phyloP scores from a whole-genome alignment of 2,888 invertebrate genomes.

The Tetranychus truncatus region DNA sequence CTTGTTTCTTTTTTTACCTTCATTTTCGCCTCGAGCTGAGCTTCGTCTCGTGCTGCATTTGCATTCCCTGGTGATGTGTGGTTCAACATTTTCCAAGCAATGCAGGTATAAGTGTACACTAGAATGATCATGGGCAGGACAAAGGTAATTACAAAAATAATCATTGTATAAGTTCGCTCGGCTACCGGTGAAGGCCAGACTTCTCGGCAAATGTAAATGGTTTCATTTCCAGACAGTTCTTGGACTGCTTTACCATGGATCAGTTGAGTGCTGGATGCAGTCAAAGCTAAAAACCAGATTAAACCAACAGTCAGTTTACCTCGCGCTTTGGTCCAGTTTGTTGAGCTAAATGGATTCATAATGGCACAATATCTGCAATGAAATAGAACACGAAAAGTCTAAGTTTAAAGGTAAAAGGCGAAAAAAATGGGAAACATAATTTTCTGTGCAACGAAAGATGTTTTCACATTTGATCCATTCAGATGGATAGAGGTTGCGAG shows the following conservation, averaged over 20 bases:
- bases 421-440: too few relatives aligned
- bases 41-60: slow-evolving; percentile 33
- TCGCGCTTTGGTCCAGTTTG: slow-evolving; percentile 33
- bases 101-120: slow-evolving; percentile 34
- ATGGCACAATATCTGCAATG: slow-evolving; percentile 32
- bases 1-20: slow-evolving; percentile 19
- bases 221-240: slow-evolving; percentile 25
- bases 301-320: slow-evolving; percentile 32
- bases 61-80: slow-evolving; percentile 36
- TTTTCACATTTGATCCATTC: too few relatives aligned
- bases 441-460: too few relatives aligned
- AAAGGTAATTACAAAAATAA: slow-evolving; percentile 31
- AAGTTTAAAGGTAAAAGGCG: too few relatives aligned
- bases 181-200: slow-evolving; percentile 20
- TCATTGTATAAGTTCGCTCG: slow-evolving; percentile 29
- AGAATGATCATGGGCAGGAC: slow-evolving; percentile 34
- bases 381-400: background rate
- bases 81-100: slow-evolving; percentile 35
- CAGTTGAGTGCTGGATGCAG: slow-evolving; percentile 34
- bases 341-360: slow-evolving; percentile 32
- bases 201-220: slow-evolving; percentile 25
- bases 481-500: too few relatives aligned
- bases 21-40: slow-evolving; percentile 29
- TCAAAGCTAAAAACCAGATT: slow-evolving; percentile 35
- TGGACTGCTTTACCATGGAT: slow-evolving; percentile 30